phyloP scores from a whole-genome alignment of 2,113 vertebrate species.

The Misgurnus anguillicaudatus region DNA sequence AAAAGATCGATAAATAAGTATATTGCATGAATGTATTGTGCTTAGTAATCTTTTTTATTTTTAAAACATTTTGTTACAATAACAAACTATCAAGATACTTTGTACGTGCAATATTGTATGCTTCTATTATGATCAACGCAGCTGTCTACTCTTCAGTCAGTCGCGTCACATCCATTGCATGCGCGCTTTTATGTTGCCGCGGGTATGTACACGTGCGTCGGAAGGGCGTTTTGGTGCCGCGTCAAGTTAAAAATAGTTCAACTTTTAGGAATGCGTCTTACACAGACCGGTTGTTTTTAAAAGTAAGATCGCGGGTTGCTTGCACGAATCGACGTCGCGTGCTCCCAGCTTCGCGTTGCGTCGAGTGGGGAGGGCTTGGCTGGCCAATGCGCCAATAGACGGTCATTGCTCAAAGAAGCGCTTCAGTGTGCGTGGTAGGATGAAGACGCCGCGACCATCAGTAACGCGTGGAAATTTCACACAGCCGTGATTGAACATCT shows the following conservation, averaged over 20 bases:
- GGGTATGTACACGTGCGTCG: background rate
- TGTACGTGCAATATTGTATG: too few species aligned
- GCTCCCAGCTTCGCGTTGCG: background rate
- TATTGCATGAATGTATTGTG: too few species aligned
- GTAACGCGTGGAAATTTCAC: slow-evolving; percentile 21
- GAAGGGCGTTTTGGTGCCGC: background rate
- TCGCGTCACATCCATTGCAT: too few species aligned
- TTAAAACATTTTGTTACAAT: too few species aligned
- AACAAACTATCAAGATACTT: too few species aligned
- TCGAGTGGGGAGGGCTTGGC: slow-evolving; percentile 60
- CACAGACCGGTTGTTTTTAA: background rate
- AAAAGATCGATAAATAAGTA: too few species aligned
- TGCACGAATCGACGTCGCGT: background rate
- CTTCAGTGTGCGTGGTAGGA: slow-evolving; percentile 55
- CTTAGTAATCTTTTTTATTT: too few species aligned
- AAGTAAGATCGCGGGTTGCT: too few species aligned
- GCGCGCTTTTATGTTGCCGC: too few species aligned
- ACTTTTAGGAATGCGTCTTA: background rate
- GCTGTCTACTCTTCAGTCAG: too few species aligned
- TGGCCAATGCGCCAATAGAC: slow-evolving; percentile 66
- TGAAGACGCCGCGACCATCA: slow-evolving; percentile 54
- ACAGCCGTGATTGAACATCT: slow-evolving; percentile 26
- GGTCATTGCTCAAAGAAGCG: slow-evolving; percentile 47
- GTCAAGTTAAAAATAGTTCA: slow-evolving; percentile 17
- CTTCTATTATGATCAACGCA: too few species aligned